Conservation (phyloP, 1,140 invertebrate species). For the Eufriesea mexicana region DNA sequence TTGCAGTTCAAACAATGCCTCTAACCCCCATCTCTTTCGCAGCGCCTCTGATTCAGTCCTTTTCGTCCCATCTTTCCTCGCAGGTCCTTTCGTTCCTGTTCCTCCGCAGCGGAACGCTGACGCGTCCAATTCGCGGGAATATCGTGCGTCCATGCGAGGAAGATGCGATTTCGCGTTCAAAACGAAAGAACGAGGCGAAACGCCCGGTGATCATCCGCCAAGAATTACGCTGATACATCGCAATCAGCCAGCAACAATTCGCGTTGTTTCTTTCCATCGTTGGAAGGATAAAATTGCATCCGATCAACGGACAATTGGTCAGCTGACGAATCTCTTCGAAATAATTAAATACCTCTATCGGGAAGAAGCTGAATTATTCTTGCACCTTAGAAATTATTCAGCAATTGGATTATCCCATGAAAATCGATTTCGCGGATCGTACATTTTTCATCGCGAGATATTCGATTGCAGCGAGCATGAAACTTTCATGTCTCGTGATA, state of each 20-base stretch:
- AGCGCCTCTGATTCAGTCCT: conserved; percentile 17
- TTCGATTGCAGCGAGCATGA: no score
- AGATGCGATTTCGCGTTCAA: conserved; percentile 39
- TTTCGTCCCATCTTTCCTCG: conserved; percentile 31
- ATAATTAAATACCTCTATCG: no score
- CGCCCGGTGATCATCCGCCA: background rate
- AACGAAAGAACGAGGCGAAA: background rate
- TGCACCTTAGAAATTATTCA: no score
- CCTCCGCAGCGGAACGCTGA: conserved; percentile 30
- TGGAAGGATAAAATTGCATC: background rate
- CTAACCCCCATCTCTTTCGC: conserved; percentile 36
- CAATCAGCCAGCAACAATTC: background rate
- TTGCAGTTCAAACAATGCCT: conserved; percentile 54
- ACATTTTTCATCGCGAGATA: no score
- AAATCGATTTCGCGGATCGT: background rate
- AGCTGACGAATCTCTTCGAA: no score
- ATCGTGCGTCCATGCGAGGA: conserved; percentile 42
- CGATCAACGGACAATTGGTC: no score
- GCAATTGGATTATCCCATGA: no score
- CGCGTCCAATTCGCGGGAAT: conserved; percentile 31
- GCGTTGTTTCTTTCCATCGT: no score
- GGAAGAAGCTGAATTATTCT: background rate
- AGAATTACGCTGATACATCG: conserved; percentile 25
- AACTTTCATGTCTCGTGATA: no score
- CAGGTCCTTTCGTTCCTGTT: conserved; percentile 13